Evolutionary conservation across 2,113 vertebrate species (phyloP).

Genomic region (Pseudopodoces humilis): DNA sequence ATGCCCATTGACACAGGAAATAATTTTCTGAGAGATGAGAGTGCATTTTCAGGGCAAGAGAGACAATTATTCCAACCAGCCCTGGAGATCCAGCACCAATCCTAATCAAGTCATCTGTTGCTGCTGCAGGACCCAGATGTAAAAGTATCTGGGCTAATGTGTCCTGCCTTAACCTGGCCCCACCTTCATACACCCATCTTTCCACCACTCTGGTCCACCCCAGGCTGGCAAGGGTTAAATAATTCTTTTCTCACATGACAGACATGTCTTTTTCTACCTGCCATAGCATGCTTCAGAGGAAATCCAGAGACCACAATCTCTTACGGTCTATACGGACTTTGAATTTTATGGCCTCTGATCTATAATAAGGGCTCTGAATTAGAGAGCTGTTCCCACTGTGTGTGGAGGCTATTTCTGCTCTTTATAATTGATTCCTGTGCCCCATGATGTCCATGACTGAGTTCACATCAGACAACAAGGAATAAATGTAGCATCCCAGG

Average conservation of each 20-base stretch:
- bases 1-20: background rate
- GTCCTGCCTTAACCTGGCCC: background rate
- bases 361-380: background rate
- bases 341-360: constrained; percentile 20
- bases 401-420: constrained; percentile 8
- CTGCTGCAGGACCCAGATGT: background rate
- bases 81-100: background rate
- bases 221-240: background rate
- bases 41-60: background rate
- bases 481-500: background rate
- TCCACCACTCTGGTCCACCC: background rate
- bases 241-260: background rate
- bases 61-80: background rate
- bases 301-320: background rate
- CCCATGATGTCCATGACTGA: background rate
- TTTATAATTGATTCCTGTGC: background rate
- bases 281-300: background rate
- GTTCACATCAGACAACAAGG: background rate
- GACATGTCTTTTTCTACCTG: background rate
- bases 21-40: background rate
- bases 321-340: background rate
- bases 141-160: background rate
- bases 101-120: background rate
- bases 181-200: background rate
- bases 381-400: background rate